These are phyloP conservation scores for Torymus texanus DNA, from an alignment of 2,888 invertebrate species.

Conservation along the genomic window DNA sequence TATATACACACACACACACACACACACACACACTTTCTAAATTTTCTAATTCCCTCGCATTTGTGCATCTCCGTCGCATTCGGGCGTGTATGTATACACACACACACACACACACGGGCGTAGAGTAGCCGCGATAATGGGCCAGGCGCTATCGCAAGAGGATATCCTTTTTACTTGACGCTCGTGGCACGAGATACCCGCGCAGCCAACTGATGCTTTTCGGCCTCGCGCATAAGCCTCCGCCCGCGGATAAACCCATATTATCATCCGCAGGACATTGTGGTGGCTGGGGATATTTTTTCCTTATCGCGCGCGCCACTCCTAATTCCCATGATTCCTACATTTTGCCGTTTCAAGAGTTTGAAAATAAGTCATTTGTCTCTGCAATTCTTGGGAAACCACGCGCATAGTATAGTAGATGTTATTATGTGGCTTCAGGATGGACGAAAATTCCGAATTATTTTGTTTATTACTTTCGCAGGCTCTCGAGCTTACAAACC, in stretches of 20 bases:
- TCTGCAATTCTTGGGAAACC: no score
- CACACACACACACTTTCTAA: no score
- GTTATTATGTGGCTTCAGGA: no score
- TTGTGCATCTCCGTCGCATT: neutral
- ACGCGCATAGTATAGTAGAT: no score
- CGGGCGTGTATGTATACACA: neutral
- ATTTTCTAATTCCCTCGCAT: neutral
- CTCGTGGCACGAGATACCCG: constrained; percentile 8
- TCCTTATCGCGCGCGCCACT: neutral
- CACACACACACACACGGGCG: no score
- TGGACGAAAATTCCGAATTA: neutral
- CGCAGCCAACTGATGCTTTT: neutral
- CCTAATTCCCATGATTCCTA: no score
- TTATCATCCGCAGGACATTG: constrained; percentile 22
- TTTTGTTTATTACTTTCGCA: constrained; percentile 36
- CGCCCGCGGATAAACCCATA: constrained; percentile 29
- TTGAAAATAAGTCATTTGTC: no score
- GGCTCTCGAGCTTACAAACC: constrained; percentile 59
- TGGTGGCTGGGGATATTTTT: constrained; percentile 11
- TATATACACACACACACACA: no score
- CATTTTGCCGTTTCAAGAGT: no score
- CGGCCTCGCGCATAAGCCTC: neutral
- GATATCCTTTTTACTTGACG: constrained; percentile 38
- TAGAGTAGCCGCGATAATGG: constrained; percentile 27
- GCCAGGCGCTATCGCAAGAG: constrained; percentile 37